These are phyloP conservation scores for Macroglossus sobrinus DNA, from an alignment of 2,113 vertebrate genomes.

Conservation along the genomic window DNA sequence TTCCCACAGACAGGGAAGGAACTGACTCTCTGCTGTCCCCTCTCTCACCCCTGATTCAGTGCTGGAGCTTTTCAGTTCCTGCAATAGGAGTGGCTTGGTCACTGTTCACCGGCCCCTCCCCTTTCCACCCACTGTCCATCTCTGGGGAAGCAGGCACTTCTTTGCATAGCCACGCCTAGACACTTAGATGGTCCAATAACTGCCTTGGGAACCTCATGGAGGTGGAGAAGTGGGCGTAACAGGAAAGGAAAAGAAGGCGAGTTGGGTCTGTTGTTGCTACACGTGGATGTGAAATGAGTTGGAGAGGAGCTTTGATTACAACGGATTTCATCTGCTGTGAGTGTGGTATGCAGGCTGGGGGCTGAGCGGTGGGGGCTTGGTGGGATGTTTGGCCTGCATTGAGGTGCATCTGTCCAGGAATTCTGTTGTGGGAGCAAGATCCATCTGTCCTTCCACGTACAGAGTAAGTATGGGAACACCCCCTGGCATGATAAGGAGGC, in stretches of 20 bases:
- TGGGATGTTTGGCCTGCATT: neutral
- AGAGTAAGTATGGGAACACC: neutral
- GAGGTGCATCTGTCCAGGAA: neutral
- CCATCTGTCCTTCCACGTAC: neutral
- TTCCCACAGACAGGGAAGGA: neutral
- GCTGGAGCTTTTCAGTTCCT: neutral
- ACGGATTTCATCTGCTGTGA: conserved; percentile 32
- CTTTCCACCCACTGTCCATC: neutral
- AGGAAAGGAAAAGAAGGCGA: conserved; percentile 7
- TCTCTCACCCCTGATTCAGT: neutral
- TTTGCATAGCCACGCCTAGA: conserved; percentile 44
- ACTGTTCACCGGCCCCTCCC: neutral
- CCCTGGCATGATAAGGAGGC: neutral
- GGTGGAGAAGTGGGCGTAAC: neutral
- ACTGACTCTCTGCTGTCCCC: neutral
- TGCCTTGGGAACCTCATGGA: neutral
- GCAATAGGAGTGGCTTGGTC: neutral
- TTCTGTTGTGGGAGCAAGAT: neutral
- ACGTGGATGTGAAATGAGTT: conserved; percentile 35
- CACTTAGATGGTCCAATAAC: neutral
- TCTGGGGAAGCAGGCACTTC: neutral
- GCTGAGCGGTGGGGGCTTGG: neutral
- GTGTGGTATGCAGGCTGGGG: neutral
- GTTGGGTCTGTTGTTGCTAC: conserved; percentile 8
- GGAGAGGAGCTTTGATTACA: neutral